A percentile compares a stretch with the other conserved stretches of the same genome.
Evolutionary conservation across 2,113 vertebrate genomes (phyloP).

Genomic region (Megaceryle torquata): DNA sequence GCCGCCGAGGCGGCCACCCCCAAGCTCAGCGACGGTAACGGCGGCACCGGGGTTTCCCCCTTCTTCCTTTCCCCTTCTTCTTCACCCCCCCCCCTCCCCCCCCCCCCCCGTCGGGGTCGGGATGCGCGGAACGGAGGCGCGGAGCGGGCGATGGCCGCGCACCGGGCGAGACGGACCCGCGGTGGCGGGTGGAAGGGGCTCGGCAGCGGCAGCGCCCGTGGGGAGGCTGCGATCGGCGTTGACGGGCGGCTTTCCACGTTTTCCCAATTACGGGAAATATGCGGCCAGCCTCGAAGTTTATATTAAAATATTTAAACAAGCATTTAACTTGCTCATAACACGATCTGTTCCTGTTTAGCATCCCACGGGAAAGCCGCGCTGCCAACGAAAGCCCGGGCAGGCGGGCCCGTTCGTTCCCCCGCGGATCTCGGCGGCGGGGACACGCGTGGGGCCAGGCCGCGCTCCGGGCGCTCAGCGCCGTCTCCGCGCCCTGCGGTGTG

Average conservation of each 20-base stretch:
- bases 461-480: neutral
- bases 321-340: conserved; percentile 39
- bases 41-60: neutral
- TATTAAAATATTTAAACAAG: conserved; percentile 47
- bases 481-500: neutral
- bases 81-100: too few relatives aligned
- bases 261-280: conserved; percentile 11
- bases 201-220: neutral
- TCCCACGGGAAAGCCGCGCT: conserved; percentile 27
- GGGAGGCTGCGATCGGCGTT: neutral
- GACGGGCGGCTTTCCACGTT: neutral
- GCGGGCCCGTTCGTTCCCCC: neutral
- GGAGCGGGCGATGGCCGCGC: neutral
- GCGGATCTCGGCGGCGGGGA: neutral
- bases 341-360: conserved; percentile 25
- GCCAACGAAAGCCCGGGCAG: neutral
- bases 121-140: neutral
- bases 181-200: neutral
- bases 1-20: conserved; percentile 87
- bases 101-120: neutral
- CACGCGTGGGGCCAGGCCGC: neutral
- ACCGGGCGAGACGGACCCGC: neutral
- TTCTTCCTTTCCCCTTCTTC: neutral
- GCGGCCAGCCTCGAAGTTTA: conserved; percentile 40
- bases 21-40: conserved; percentile 91